Percentiles rank a stretch among this genome's conserved stretches.
Conservation (phyloP, 2,888 invertebrate genomes). For the Phalera bucephala region DNA sequence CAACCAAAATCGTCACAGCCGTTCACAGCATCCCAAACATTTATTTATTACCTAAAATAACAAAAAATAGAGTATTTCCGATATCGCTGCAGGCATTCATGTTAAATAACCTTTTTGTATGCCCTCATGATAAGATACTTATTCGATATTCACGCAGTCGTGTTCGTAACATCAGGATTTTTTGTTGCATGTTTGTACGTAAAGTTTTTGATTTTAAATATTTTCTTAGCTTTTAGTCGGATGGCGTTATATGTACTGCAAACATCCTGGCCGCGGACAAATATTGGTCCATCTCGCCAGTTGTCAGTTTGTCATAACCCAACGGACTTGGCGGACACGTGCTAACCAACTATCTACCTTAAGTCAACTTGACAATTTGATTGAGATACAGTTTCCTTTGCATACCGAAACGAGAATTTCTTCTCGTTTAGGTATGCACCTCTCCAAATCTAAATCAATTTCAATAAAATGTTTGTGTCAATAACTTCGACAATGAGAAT, state of each 20-base stretch:
- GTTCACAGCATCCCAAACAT: conserved; percentile 61
- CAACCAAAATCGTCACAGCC: conserved; percentile 39
- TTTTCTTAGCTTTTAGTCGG: conserved; percentile 70
- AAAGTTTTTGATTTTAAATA: conserved; percentile 58
- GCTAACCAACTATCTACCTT: conserved; percentile 61
- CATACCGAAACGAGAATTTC: background rate
- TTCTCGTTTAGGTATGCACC: background rate
- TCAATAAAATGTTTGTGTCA: no score
- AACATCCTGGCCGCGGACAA: conserved; percentile 75
- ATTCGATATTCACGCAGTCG: conserved; percentile 36
- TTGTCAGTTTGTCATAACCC: conserved; percentile 42
- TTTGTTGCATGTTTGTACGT: conserved; percentile 49
- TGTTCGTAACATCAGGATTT: conserved; percentile 40
- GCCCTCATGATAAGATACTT: conserved; percentile 51
- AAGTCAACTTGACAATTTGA: conserved; percentile 33
- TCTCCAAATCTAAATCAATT: no score
- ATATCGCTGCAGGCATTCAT: conserved; percentile 38
- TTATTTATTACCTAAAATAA: conserved; percentile 48
- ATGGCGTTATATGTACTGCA: conserved; percentile 60
- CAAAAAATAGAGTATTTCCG: conserved; percentile 41
- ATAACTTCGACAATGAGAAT: no score
- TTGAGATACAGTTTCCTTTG: conserved; percentile 2
- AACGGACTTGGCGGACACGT: conserved; percentile 62
- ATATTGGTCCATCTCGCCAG: conserved; percentile 63
- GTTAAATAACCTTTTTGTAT: conserved; percentile 48